Base-by-base conservation (phyloP, 1,140 invertebrate genomes). In the Littorina saxatilis region DNA sequence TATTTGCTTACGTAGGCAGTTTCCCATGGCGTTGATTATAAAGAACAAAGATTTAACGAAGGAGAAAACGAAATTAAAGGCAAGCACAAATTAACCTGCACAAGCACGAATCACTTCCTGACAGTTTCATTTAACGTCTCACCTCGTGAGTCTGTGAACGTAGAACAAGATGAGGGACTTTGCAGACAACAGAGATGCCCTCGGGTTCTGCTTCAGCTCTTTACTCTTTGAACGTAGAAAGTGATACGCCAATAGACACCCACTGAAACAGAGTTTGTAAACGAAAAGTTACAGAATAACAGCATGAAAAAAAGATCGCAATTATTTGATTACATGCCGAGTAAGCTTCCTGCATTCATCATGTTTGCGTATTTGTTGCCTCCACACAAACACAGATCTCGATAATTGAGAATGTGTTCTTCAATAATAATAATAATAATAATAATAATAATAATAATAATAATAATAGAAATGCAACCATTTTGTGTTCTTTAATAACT, bases 181-280 rank as follows among this genome's bases (percentile, higher is more conserved):
- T 4, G 68, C 0, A 29, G 63, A 80, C 75, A 84, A 47, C n/a
- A 83, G 58, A 15, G 20, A 23, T 4, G n/a, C 77, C 40, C 27
- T 47, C n/a, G 72, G 43, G 11, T 73, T 78, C 40, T 76, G 27
- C 17, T 61, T 52, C 27, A 74, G 0, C 47, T 63, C 68, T 0
- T 70, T 73, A n/a, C 74, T 58, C 58, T 84, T 84, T 1, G 76
- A 29, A n/a, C 61, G 75, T 29, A 84, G 61, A 32, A 84, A 84
- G n/a, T 84, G 80, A 58, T 81, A 84, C 5, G 79, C 39, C 52
- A 75, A 66, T 52, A 84, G 35, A n/a, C 79, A 81, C 1, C 83
- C 83, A 66, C 83, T 84, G 66, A 27, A 66, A 35, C 13, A 55
- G 13, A 80, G 70, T 47, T 63, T 81, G 0, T 52, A 68, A 78